Percentiles rank a stretch among this genome's conserved stretches.
Conservation (phyloP, 1,140 invertebrate species). For the Piezodorus guildinii region DNA sequence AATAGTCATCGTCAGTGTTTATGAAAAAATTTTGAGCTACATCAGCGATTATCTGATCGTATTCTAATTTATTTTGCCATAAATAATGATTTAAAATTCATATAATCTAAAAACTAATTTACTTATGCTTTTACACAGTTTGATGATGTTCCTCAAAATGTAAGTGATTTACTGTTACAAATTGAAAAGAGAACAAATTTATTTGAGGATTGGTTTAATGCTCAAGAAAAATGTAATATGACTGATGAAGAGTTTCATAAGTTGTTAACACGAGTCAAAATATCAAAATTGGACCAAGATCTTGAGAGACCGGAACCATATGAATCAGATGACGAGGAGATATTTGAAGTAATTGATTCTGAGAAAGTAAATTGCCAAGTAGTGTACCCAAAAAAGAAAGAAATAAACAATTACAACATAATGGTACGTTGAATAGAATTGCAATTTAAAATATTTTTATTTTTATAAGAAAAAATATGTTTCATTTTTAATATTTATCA, state of each 20-base stretch:
- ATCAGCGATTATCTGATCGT: too few species aligned
- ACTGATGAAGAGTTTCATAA: background rate
- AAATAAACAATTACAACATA: background rate
- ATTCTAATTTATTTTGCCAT: too few species aligned
- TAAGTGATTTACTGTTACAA: background rate
- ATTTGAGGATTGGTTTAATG: too few species aligned
- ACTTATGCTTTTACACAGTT: background rate
- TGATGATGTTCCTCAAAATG: background rate
- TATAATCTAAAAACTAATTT: too few species aligned
- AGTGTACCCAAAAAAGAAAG: background rate
- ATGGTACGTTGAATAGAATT: background rate
- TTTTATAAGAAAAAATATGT: too few species aligned
- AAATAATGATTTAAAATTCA: too few species aligned
- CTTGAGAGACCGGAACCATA: background rate
- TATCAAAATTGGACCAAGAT: background rate
- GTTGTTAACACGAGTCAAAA: background rate
- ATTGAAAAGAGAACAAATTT: too few species aligned
- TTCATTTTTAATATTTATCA: too few species aligned
- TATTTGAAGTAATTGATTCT: background rate
- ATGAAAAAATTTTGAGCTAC: too few species aligned
- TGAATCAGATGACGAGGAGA: background rate
- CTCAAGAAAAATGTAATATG: background rate
- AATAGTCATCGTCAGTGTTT: too few species aligned
- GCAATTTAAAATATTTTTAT: too few species aligned
- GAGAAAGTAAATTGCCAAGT: constrained; percentile 12